Evolutionary conservation across 2,113 vertebrate species (phyloP).

Genomic region (Cranoglanis bouderius): DNA sequence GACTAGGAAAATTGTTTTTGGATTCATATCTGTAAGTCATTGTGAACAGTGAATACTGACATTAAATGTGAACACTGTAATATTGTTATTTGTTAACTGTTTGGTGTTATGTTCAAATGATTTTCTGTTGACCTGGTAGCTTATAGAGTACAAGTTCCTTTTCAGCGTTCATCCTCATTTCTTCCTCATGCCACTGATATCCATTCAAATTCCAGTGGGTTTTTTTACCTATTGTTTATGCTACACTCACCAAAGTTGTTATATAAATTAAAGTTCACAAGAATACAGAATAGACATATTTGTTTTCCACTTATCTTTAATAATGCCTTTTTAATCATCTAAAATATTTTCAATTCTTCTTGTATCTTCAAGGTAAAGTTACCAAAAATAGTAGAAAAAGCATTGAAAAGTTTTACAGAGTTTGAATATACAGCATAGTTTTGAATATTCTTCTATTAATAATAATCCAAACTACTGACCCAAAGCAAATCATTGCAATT

Average conservation of each 20-base stretch:
- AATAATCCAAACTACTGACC: not conserved
- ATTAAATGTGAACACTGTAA: not conserved
- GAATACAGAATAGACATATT: not conserved
- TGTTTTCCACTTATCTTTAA: not conserved
- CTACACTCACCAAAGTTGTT: not conserved
- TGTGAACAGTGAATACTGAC: not conserved
- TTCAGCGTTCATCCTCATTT: not conserved
- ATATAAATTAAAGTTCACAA: not conserved
- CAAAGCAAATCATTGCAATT: not conserved
- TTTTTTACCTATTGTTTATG: not conserved
- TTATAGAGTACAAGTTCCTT: not conserved
- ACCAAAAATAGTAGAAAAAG: not conserved
- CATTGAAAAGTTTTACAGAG: not conserved
- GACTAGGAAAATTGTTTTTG: not conserved
- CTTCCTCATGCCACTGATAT: not conserved
- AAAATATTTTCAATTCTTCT: not conserved
- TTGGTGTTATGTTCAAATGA: not conserved
- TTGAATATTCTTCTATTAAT: not conserved
- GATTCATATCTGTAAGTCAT: not conserved
- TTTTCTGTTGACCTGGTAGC: not conserved
- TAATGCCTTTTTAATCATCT: not conserved
- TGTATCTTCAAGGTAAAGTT: not conserved
- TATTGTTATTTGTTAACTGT: not conserved
- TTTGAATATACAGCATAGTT: not conserved
- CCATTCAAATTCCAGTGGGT: not conserved